A percentile compares a stretch with the other conserved stretches of the same genome.
phyloP scores from a whole-genome alignment of 2,888 invertebrate species.

The Caenorhabditis sp. region DNA sequence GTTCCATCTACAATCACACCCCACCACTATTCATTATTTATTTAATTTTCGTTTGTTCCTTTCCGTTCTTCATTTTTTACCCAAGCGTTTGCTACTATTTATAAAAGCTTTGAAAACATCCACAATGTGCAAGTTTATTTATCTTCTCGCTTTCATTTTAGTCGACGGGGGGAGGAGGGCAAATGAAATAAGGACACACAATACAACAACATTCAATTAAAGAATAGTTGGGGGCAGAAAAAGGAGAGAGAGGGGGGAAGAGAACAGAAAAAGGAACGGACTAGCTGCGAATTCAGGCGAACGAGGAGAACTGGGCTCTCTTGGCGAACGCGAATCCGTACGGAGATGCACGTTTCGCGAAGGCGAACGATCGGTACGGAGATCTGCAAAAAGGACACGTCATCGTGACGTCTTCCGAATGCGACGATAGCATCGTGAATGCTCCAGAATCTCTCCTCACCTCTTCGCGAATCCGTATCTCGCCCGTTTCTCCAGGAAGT shows the following conservation, averaged over 20 bases:
- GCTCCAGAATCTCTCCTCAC: slow-evolving; percentile 13
- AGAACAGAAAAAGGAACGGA: slow-evolving; percentile 10
- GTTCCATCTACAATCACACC: not conserved
- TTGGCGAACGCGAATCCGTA: slow-evolving; percentile 69
- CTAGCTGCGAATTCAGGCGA: slow-evolving; percentile 44
- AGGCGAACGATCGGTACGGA: slow-evolving; percentile 63
- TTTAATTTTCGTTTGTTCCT: slow-evolving; percentile 3
- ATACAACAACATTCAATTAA: slow-evolving; percentile 50
- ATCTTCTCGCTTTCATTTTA: slow-evolving; percentile 50
- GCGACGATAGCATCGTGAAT: not conserved
- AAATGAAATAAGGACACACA: slow-evolving; percentile 52
- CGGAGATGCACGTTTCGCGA: slow-evolving; percentile 65
- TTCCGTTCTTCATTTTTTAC: too few relatives aligned
- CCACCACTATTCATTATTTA: slow-evolving; percentile 11
- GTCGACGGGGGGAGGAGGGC: slow-evolving; percentile 33
- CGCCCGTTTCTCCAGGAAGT: slow-evolving; percentile 61
- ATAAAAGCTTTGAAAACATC: too few relatives aligned
- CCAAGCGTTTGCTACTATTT: too few relatives aligned
- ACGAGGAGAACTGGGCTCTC: slow-evolving; percentile 58
- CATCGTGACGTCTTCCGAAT: not conserved
- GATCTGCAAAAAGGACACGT: slow-evolving; percentile 35
- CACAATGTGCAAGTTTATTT: slow-evolving; percentile 49
- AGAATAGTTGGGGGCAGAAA: slow-evolving; percentile 13
- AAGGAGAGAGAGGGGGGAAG: not conserved
- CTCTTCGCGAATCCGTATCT: slow-evolving; percentile 65